phyloP scores from a whole-genome alignment of 2,888 invertebrate species.

The Pseudococcus jackbeardsleyi region DNA sequence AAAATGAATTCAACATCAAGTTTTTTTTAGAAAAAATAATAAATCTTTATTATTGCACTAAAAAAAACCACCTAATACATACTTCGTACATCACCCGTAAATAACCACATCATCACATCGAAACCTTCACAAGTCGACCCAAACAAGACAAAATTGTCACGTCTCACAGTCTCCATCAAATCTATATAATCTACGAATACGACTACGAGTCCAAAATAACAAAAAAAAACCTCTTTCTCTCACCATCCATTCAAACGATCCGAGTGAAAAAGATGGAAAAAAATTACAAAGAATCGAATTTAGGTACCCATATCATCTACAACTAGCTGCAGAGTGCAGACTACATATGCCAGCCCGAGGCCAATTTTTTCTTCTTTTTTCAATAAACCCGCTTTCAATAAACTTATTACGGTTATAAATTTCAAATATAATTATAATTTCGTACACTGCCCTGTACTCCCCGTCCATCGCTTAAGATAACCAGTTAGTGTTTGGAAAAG shows the following conservation, averaged over 20 bases:
- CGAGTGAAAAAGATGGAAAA: neutral
- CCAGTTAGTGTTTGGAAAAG: constrained; percentile 61
- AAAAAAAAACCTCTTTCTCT: neutral
- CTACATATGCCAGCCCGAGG: constrained; percentile 19
- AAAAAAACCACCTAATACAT: neutral
- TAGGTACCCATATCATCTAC: neutral
- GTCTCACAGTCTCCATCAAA: constrained; percentile 13
- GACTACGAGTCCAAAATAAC: constrained; percentile 33
- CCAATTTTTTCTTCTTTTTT: constrained; percentile 23
- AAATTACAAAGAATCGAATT: constrained; percentile 14
- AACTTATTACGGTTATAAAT: constrained; percentile 60
- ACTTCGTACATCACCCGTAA: neutral
- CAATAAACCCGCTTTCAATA: constrained; percentile 55
- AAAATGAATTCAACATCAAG: neutral
- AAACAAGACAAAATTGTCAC: constrained; percentile 16
- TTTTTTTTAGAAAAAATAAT: neutral
- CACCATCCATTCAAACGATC: constrained; percentile 24
- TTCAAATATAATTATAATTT: constrained; percentile 63
- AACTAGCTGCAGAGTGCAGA: neutral
- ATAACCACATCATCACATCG: neutral
- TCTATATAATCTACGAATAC: neutral
- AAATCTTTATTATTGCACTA: neutral
- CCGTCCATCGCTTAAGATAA: neutral
- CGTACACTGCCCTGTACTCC: neutral
- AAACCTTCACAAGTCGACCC: constrained; percentile 1